Evolutionary conservation across 2,888 invertebrate species (phyloP).

Genomic region (Melanargia galathea): DNA sequence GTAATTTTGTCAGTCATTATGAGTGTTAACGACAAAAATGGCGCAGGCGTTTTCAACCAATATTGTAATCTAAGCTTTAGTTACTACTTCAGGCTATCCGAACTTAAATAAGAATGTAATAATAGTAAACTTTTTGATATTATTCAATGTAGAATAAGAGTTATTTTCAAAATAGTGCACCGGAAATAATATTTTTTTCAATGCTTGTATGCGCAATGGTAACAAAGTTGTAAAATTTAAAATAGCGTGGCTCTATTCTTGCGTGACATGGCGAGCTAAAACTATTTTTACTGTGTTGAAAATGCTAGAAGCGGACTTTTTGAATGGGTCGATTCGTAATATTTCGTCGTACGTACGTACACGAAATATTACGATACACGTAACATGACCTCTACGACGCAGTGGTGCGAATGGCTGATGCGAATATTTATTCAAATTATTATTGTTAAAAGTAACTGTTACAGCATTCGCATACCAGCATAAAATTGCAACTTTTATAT

Average conservation of each 20-base stretch:
- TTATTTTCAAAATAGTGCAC: background rate
- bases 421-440: background rate
- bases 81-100: background rate
- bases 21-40: background rate
- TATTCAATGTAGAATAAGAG: background rate
- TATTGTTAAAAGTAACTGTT: background rate
- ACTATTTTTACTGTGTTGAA: constrained; percentile 18
- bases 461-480: background rate
- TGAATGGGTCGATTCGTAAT: constrained; percentile 11
- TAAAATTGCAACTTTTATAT: background rate
- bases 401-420: background rate
- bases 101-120: background rate
- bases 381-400: constrained; percentile 3
- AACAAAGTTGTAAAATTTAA: constrained; percentile 14
- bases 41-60: background rate
- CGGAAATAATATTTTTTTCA: constrained; percentile 7
- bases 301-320: constrained; percentile 12
- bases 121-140: background rate
- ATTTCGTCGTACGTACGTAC: constrained; percentile 9
- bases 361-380: too few relatives aligned
- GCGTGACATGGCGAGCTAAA: constrained; percentile 15
- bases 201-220: background rate
- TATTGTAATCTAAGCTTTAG: background rate
- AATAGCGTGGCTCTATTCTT: constrained; percentile 4
- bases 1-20: too few relatives aligned